Evolutionary conservation across 2,113 vertebrate genomes (phyloP), one percentile per base, ranked within the genome.

Genomic region (Saccopteryx leptura): DNA sequence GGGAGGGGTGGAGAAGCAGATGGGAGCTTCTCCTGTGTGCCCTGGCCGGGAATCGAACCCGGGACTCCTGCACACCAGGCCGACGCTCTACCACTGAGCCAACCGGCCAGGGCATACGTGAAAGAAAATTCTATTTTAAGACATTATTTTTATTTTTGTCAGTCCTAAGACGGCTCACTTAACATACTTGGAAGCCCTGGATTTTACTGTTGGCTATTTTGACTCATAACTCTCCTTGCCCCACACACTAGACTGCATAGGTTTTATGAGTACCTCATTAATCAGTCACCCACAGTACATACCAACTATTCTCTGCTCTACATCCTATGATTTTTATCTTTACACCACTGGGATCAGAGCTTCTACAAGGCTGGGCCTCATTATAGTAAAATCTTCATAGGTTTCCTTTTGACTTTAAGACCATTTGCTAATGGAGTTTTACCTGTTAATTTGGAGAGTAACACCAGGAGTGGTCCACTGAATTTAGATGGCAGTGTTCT

Each of bases 331-430:
- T 74, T 52, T 74, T 33, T 46, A 14, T 33, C 52, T 87, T 87
- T 50, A 23, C 52, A 93, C 5, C 60, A 68, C 18, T 48, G 46
- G 7, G 11, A 48, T 33, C 48, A 86, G 23, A 87, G 33, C 21
- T 93, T 61, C 82, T 17, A 3, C 56, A 66, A 88, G n/a, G 46
- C 72, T 85, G 92, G 48, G 39, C 26, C 18, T 68, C 84, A 72
- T 58, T 76, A 76, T 21, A 54, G 39, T 65, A 83, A 75, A 87
- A 81, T 61, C 66, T 81, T 84, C 56, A 6, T 21, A 61, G 11
- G 50, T 87, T 12, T 28, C 39, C 31, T 86, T 94, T 46, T 78
- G 61, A 91, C 63, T 85, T 63, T 56, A 90, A 91, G 31, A 69
- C 46, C 8, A 75, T 65, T 33, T 33, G 56, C 52, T 87, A 75